phyloP scores from a whole-genome alignment of 2,113 vertebrate species.

The Limanda limanda region DNA sequence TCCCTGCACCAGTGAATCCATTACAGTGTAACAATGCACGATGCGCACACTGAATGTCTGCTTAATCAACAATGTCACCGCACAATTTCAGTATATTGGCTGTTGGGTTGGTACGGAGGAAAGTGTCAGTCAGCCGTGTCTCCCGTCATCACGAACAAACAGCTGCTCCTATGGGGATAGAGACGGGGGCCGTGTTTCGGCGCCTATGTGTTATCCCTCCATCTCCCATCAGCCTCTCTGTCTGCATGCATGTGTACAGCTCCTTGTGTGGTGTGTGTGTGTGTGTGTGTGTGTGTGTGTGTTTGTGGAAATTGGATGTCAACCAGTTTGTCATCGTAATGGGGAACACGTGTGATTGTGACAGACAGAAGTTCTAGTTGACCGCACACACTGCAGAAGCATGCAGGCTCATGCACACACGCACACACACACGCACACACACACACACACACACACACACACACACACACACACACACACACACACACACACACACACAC shows the following conservation, averaged over 20 bases:
- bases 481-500: not conserved
- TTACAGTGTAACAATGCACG: conserved; percentile 14
- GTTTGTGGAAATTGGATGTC: conserved; percentile 61
- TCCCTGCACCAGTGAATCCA: conserved; percentile 39
- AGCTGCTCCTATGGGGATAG: conserved; percentile 48
- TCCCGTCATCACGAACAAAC: conserved; percentile 68
- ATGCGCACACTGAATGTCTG: conserved; percentile 32
- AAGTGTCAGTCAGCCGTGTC: conserved; percentile 76
- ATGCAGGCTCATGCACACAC: not conserved
- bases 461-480: not conserved
- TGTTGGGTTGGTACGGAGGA: conserved; percentile 51
- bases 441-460: not conserved
- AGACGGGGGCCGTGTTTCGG: conserved; percentile 23
- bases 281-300: conserved; percentile 14
- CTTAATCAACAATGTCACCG: conserved; percentile 70
- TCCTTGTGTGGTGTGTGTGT: conserved; percentile 14
- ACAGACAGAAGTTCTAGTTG: conserved; percentile 67
- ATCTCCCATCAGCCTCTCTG: conserved; percentile 51
- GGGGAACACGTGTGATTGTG: conserved; percentile 73
- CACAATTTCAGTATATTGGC: conserved; percentile 62
- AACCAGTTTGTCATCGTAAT: conserved; percentile 77
- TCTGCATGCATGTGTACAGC: conserved; percentile 8
- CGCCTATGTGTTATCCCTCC: conserved; percentile 26
- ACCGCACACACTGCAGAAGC: conserved; percentile 30
- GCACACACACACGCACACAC: not conserved